Evolutionary conservation across 1,140 invertebrate genomes (phyloP).

Genomic region (Sarcophaga peregrina): DNA sequence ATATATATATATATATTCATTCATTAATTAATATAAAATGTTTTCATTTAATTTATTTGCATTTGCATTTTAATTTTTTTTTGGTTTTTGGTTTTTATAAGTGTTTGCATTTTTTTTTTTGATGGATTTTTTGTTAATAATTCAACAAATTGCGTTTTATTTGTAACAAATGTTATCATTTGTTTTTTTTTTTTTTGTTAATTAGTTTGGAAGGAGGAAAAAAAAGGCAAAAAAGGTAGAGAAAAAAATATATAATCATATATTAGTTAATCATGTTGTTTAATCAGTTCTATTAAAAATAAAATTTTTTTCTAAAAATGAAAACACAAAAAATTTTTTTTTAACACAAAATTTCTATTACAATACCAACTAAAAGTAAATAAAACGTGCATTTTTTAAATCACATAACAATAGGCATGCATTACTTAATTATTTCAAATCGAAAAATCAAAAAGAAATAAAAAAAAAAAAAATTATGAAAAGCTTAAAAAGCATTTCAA

Average conservation of each 20-base stretch:
- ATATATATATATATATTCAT: background rate
- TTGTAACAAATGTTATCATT: background rate
- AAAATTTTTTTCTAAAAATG: background rate
- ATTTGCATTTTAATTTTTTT: background rate
- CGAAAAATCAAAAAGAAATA: too few species aligned
- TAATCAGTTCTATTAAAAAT: background rate
- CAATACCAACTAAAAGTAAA: background rate
- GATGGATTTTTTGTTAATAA: background rate
- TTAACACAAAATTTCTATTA: background rate
- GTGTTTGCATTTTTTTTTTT: background rate
- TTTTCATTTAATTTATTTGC: background rate
- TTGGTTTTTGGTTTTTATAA: background rate
- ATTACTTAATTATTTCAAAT: background rate
- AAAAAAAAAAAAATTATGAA: background rate
- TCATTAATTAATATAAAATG: background rate
- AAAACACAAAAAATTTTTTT: background rate
- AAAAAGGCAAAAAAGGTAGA: background rate
- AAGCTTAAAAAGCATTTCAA: background rate
- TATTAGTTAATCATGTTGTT: constrained; percentile 29
- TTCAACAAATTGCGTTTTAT: background rate
- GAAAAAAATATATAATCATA: constrained; percentile 1
- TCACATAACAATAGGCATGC: background rate
- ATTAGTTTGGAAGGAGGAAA: background rate
- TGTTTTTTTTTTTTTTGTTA: background rate
- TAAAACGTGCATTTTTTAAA: constrained; percentile 1